A percentile compares a stretch with the other conserved stretches of the same genome.
These are phyloP conservation scores for Lysiphlebus fabarum DNA, from an alignment of 1,140 invertebrate genomes.

Conservation along the genomic window DNA sequence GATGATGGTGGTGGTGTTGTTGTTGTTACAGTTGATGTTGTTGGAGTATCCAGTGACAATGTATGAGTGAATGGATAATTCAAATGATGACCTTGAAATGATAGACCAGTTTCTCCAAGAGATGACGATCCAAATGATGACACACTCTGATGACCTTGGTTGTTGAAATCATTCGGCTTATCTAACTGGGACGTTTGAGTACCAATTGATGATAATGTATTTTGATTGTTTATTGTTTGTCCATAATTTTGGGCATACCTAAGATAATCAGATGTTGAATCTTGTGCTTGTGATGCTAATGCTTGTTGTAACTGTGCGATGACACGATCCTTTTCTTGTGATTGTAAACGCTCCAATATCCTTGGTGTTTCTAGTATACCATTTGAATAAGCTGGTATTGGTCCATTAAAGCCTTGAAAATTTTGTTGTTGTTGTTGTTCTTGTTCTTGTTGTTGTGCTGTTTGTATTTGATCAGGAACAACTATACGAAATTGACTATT, in stretches of 20 bases:
- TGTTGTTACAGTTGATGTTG: no score
- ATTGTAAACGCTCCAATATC: constrained; percentile 41
- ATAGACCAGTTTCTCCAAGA: background rate
- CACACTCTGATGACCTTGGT: background rate
- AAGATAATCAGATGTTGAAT: constrained; percentile 27
- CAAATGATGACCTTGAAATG: constrained; percentile 5
- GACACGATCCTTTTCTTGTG: constrained; percentile 44
- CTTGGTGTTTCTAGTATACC: constrained; percentile 40
- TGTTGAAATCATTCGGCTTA: background rate
- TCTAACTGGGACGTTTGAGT: constrained; percentile 20
- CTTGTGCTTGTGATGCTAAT: constrained; percentile 24
- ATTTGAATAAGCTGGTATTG: constrained; percentile 42
- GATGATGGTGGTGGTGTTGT: constrained; percentile 13
- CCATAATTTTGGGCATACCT: constrained; percentile 38
- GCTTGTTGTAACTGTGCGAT: constrained; percentile 44
- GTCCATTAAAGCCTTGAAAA: constrained; percentile 25
- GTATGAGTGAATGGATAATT: constrained; percentile 12
- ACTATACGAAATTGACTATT: constrained; percentile 24
- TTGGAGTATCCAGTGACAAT: no score
- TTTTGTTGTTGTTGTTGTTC: constrained; percentile 7
- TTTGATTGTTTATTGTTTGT: constrained; percentile 31
- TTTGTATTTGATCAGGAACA: no score
- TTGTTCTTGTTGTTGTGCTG: background rate
- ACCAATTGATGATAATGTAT: constrained; percentile 29
- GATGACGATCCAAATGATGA: constrained; percentile 5